A percentile compares a stretch with the other conserved stretches of the same genome.
These are phyloP conservation scores for Pyrgilauda ruficollis DNA, from an alignment of 2,113 vertebrate species.

Conservation along the genomic window DNA sequence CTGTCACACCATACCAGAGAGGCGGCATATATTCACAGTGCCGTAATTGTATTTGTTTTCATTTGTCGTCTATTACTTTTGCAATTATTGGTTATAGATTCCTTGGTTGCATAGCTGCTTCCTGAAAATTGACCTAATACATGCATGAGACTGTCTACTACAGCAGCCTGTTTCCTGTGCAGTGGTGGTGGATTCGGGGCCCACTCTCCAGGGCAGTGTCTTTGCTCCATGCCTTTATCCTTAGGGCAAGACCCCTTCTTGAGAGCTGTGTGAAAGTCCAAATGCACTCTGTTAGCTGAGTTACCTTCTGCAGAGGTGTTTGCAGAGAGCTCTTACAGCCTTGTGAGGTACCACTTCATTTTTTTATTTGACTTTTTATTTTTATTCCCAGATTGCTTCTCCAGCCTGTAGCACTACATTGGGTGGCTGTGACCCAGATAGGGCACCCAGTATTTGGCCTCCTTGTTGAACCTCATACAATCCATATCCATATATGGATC, in stretches of 20 bases:
- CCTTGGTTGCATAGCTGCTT: neutral
- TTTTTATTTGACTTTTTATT: neutral
- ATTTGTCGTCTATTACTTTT: neutral
- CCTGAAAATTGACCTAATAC: neutral
- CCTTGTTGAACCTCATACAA: neutral
- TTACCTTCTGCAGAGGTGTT: neutral
- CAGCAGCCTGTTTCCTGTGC: neutral
- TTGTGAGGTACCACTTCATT: neutral
- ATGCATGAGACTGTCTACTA: neutral
- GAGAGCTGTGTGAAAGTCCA: neutral
- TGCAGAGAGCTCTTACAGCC: neutral
- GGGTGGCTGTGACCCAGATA: neutral
- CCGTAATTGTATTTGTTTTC: neutral
- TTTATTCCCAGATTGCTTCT: neutral
- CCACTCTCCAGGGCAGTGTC: neutral
- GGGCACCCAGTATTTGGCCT: neutral
- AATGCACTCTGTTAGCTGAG: neutral
- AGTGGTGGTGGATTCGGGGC: neutral
- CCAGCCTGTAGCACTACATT: neutral
- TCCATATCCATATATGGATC: neutral
- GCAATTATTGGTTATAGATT: neutral
- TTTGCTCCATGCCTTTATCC: neutral
- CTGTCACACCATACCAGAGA: neutral
- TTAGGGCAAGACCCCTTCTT: neutral
- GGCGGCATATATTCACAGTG: neutral